Evolutionary conservation across 2,113 vertebrate genomes (phyloP).

Genomic region (Atractosteus spatula): DNA sequence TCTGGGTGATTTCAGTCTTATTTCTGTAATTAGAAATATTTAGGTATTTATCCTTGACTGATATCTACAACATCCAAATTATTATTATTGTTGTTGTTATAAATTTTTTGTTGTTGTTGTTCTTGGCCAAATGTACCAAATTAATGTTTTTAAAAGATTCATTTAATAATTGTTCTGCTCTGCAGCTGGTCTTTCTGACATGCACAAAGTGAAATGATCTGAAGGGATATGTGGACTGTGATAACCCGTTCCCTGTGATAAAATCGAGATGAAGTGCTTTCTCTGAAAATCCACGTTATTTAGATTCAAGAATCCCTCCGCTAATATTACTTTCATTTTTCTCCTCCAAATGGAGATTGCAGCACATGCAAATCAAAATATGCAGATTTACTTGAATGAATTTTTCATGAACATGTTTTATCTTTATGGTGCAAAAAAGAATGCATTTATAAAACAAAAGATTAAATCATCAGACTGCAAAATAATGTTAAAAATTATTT

Average conservation of each 20-base stretch:
- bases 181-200: slow-evolving; percentile 24
- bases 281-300: slow-evolving; percentile 46
- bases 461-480: slow-evolving; percentile 53
- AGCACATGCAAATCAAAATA: slow-evolving; percentile 58
- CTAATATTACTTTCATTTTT: slow-evolving; percentile 44
- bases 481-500: slow-evolving; percentile 41
- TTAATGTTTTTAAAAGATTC: slow-evolving; percentile 58
- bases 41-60: too few relatives aligned
- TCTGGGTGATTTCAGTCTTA: too few relatives aligned
- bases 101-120: not conserved
- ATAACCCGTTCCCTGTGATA: slow-evolving; percentile 36
- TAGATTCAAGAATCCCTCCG: slow-evolving; percentile 33
- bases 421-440: slow-evolving; percentile 44
- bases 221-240: slow-evolving; percentile 28
- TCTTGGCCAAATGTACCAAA: slow-evolving; percentile 44
- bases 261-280: slow-evolving; percentile 44
- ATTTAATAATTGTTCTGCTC: slow-evolving; percentile 31
- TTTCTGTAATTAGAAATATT: too few relatives aligned
- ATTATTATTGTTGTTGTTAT: too few relatives aligned
- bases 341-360: slow-evolving; percentile 42
- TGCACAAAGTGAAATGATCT: slow-evolving; percentile 36
- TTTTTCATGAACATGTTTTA: slow-evolving; percentile 61
- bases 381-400: slow-evolving; percentile 57
- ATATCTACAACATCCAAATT: too few relatives aligned
- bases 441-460: slow-evolving; percentile 57